Conservation (phyloP, 2,888 invertebrate species). For the Pinctada fucata region DNA sequence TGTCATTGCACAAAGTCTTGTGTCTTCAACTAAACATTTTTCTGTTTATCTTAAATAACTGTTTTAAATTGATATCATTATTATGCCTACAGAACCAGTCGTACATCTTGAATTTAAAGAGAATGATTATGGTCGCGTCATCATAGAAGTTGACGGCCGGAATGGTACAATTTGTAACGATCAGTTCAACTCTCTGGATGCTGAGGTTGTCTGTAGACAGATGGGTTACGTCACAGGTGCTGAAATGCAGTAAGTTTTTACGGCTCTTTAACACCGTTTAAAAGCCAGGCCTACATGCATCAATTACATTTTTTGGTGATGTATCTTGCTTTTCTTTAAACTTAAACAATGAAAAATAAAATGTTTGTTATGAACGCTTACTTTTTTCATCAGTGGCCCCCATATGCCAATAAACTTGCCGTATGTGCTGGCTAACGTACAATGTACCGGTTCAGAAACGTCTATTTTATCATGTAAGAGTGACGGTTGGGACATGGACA, state of each 20-base stretch:
- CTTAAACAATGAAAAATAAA: background rate
- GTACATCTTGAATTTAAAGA: conserved; percentile 33
- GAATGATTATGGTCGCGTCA: conserved; percentile 40
- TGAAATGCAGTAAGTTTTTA: conserved; percentile 26
- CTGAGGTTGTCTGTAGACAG: conserved; percentile 49
- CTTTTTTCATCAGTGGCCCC: conserved; percentile 13
- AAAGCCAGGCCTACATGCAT: background rate
- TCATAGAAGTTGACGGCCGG: conserved; percentile 43
- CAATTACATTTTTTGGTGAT: background rate
- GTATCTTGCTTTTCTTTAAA: background rate
- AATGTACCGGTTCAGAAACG: conserved; percentile 48
- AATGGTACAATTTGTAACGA: conserved; percentile 49
- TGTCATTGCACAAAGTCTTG: too few relatives aligned
- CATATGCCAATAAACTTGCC: conserved; percentile 28
- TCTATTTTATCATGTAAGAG: conserved; percentile 53
- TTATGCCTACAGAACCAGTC: conserved; percentile 11
- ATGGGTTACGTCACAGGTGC: conserved; percentile 48
- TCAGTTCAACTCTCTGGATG: conserved; percentile 39
- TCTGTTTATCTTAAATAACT: too few relatives aligned
- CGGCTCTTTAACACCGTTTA: too few relatives aligned
- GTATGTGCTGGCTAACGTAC: conserved; percentile 53
- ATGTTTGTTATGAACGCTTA: background rate
- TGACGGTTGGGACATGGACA: conserved; percentile 51
- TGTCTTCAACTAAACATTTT: too few relatives aligned
- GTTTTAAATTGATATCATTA: too few relatives aligned